Conservation (phyloP, 2,113 vertebrate genomes). For the Anarhynchus alexandrinus region DNA sequence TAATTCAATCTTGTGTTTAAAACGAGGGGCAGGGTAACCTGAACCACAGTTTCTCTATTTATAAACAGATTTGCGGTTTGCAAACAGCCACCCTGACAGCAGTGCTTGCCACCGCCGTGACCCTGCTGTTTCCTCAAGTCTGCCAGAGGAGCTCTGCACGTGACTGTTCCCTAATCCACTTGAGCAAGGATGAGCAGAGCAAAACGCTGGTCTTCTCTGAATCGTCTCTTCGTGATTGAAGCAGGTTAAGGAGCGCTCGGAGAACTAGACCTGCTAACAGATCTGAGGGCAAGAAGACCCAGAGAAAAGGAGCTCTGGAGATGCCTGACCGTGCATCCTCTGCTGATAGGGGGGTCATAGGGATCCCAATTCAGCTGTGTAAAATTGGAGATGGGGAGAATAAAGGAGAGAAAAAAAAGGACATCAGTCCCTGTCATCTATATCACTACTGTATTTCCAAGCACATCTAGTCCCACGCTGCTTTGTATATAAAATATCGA, state of each 20-base stretch:
- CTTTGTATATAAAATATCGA: background rate
- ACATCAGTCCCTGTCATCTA: background rate
- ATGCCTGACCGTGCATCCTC: background rate
- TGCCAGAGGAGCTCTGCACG: background rate
- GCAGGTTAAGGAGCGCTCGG: background rate
- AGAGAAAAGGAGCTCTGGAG: background rate
- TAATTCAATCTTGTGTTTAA: background rate
- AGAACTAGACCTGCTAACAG: background rate
- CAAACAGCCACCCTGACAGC: background rate
- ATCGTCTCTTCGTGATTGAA: background rate
- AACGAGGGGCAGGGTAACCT: constrained; percentile 17
- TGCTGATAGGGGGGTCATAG: background rate
- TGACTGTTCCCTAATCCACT: background rate
- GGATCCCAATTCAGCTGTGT: background rate
- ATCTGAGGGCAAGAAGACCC: background rate
- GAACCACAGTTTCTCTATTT: background rate
- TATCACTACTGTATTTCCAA: background rate
- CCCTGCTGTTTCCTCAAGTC: background rate
- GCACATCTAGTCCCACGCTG: accelerated
- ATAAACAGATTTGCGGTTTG: background rate
- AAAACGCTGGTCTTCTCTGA: background rate
- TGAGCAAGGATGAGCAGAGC: background rate
- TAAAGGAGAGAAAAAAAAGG: background rate
- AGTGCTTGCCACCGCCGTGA: background rate
- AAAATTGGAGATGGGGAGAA: background rate